A percentile compares a stretch with the other conserved stretches of the same genome.
Evolutionary conservation across 1,140 invertebrate genomes (phyloP).

Genomic region (Zaprionus lachaisei): DNA sequence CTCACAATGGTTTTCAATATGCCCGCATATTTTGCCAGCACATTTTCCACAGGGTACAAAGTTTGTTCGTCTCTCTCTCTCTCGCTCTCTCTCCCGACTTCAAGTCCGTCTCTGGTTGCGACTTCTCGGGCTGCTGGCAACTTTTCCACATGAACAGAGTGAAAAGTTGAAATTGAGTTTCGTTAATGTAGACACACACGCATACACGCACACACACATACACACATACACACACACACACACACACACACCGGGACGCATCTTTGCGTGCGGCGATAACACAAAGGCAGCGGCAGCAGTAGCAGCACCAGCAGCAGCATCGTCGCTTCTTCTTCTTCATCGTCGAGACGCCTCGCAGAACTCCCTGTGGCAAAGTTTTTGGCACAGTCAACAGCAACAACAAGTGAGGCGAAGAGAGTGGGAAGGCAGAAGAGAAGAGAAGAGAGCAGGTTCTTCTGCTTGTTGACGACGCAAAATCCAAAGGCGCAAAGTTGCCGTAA

Average conservation of each 20-base stretch:
- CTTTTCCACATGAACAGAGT: conserved; percentile 68
- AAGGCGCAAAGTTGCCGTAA: conserved; percentile 48
- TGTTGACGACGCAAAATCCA: conserved; percentile 55
- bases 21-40: background rate
- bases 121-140: conserved; percentile 46
- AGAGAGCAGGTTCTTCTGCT: conserved; percentile 14
- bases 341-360: conserved; percentile 36
- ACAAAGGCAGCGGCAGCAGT: conserved; percentile 25
- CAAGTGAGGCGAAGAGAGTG: background rate
- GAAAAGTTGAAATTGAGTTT: conserved; percentile 71
- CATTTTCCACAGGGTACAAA: conserved; percentile 31
- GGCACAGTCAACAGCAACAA: conserved; percentile 50
- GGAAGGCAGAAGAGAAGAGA: background rate
- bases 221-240: conserved; percentile 4
- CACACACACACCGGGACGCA: background rate
- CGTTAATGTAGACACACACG: conserved; percentile 60
- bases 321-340: conserved; percentile 12
- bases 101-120: conserved; percentile 13
- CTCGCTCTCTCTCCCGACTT: background rate
- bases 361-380: conserved; percentile 55
- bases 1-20: background rate
- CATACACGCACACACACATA: conserved; percentile 26
- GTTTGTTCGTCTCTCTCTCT: conserved; percentile 39
- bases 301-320: conserved; percentile 20
- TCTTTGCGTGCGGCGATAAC: conserved; percentile 45